Percentiles rank a stretch among this genome's conserved stretches.
Conservation (phyloP, 2,888 invertebrate genomes). For the Acleris emargana region DNA sequence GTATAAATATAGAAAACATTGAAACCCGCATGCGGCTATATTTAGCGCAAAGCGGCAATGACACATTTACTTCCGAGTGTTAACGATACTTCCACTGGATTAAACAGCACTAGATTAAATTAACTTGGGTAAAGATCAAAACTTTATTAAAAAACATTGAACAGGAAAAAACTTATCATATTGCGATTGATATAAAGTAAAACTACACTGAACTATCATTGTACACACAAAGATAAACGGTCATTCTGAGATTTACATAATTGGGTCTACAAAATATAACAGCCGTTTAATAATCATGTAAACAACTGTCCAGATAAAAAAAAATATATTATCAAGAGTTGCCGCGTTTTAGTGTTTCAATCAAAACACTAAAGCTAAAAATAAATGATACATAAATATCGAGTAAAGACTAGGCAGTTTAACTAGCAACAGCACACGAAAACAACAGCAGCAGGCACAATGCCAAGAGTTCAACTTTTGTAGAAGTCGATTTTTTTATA, state of each 20-base stretch:
- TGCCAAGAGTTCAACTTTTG: slow-evolving; percentile 27
- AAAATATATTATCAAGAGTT: background rate
- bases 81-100: slow-evolving; percentile 12
- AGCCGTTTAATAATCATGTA: background rate
- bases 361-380: slow-evolving; percentile 6
- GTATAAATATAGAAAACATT: slow-evolving; percentile 31
- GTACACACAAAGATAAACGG: slow-evolving; percentile 9
- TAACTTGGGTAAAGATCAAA: background rate
- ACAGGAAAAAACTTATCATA: background rate
- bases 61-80: slow-evolving; percentile 34
- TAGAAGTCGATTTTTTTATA: background rate
- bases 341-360: background rate
- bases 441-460: slow-evolving; percentile 14
- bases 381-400: background rate
- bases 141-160: too few relatives aligned
- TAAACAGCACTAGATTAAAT: background rate
- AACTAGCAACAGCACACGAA: slow-evolving; percentile 18
- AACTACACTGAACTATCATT: slow-evolving; percentile 3
- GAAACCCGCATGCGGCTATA: slow-evolving; percentile 38
- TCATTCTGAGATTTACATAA: background rate
- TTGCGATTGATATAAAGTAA: slow-evolving; percentile 10
- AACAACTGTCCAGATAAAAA: background rate
- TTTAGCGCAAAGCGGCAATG: slow-evolving; percentile 38
- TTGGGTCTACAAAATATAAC: background rate
- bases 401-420: slow-evolving; percentile 13